A percentile compares a stretch with the other conserved stretches of the same genome.
These are phyloP conservation scores for Pseudanteris insignis DNA, from an alignment of 2,888 invertebrate species.

Conservation along the genomic window DNA sequence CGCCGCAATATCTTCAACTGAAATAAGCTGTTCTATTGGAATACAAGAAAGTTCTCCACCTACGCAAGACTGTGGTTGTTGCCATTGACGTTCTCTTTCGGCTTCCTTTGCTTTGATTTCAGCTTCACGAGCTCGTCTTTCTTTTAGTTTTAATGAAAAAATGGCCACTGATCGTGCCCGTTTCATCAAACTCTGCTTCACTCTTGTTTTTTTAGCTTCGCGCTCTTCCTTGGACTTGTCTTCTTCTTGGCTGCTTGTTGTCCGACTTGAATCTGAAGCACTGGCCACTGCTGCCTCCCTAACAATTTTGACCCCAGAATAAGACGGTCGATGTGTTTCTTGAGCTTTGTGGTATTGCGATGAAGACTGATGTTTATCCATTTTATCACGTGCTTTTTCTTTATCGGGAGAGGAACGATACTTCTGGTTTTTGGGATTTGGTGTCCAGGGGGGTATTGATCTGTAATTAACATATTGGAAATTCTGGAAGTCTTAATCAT, in stretches of 20 bases:
- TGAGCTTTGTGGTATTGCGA: slow-evolving; percentile 51
- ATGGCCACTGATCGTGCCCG: slow-evolving; percentile 86
- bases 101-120: slow-evolving; percentile 74
- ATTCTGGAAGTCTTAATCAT: slow-evolving; percentile 6
- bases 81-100: slow-evolving; percentile 70
- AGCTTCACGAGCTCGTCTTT: slow-evolving; percentile 81
- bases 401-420: slow-evolving; percentile 65
- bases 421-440: slow-evolving; percentile 61
- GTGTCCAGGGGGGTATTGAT: slow-evolving; percentile 71
- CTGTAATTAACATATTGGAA: too few relatives aligned
- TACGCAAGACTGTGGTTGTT: slow-evolving; percentile 73
- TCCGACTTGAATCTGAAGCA: slow-evolving; percentile 69
- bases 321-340: slow-evolving; percentile 48
- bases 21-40: slow-evolving; percentile 80
- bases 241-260: slow-evolving; percentile 70
- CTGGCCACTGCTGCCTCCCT: slow-evolving; percentile 56
- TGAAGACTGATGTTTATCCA: slow-evolving; percentile 54
- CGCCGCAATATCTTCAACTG: slow-evolving; percentile 68
- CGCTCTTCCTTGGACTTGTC: slow-evolving; percentile 53
- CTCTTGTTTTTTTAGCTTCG: slow-evolving; percentile 68
- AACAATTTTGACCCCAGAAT: slow-evolving; percentile 43
- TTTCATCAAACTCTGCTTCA: slow-evolving; percentile 80
- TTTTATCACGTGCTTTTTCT: slow-evolving; percentile 55
- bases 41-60: slow-evolving; percentile 86
- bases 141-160: slow-evolving; percentile 82